phyloP scores from a whole-genome alignment of 2,797 vertebrate species.

The Schizopygopsis pylzovi region DNA sequence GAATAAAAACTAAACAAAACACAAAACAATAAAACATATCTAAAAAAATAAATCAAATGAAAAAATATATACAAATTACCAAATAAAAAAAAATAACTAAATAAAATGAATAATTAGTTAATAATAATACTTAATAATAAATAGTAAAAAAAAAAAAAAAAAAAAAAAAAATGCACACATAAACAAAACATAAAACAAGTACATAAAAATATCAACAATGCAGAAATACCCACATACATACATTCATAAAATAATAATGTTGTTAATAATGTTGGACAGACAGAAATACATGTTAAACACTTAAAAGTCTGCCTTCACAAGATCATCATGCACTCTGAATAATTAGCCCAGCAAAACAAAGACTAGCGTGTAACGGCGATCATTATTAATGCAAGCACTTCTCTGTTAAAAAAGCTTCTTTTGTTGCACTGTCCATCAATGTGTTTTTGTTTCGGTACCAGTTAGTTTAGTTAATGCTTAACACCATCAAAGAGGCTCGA shows the following conservation, averaged over 20 bases:
- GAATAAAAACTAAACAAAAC: too few relatives aligned
- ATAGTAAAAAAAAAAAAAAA: too few relatives aligned
- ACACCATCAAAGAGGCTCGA: slow-evolving; percentile 52
- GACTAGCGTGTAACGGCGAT: slow-evolving; percentile 53
- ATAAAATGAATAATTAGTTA: too few relatives aligned
- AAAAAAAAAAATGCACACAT: background rate
- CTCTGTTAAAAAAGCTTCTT: slow-evolving; percentile 56
- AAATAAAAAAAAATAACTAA: too few relatives aligned
- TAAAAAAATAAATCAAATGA: too few relatives aligned
- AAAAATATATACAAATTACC: too few relatives aligned
- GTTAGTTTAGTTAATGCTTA: slow-evolving; percentile 72
- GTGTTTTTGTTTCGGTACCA: slow-evolving; percentile 61
- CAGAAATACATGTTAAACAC: background rate
- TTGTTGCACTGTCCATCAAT: slow-evolving; percentile 68
- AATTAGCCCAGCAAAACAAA: slow-evolving; percentile 61
- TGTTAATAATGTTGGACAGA: background rate
- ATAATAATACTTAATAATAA: too few relatives aligned
- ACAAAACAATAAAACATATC: too few relatives aligned
- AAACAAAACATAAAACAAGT: background rate
- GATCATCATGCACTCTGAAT: slow-evolving; percentile 41
- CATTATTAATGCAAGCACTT: slow-evolving; percentile 68
- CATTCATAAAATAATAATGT: background rate
- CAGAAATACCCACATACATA: background rate
- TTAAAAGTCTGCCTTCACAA: background rate
- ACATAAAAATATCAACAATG: background rate